Evolutionary conservation across 2,113 vertebrate species (phyloP).

Genomic region (Alligator sinensis): DNA sequence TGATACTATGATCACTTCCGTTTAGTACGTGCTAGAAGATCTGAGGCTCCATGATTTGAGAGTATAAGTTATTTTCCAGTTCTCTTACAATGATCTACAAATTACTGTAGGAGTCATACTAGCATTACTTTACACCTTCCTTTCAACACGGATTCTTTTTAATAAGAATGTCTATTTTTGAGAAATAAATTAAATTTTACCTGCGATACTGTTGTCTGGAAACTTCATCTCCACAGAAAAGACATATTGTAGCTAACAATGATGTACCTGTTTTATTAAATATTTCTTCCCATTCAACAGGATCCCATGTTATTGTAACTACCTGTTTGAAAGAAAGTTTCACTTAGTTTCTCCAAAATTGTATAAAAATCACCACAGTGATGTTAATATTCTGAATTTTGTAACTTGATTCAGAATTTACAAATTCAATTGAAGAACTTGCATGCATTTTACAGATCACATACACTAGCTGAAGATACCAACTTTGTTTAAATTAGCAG

Average conservation of each 20-base stretch:
- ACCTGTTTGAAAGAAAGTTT: constrained; percentile 76
- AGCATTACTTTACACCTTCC: neutral
- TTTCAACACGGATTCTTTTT: neutral
- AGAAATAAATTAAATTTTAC: constrained; percentile 70
- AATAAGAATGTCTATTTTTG: neutral
- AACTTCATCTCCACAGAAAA: constrained; percentile 95
- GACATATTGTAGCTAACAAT: constrained; percentile 84
- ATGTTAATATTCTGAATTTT: neutral
- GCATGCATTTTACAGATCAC: neutral
- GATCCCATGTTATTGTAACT: constrained; percentile 86
- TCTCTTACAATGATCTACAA: too few relatives aligned
- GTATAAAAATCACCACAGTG: neutral
- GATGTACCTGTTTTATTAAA: constrained; percentile 65
- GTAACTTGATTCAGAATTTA: neutral
- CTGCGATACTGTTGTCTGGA: constrained; percentile 91
- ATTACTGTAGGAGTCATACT: neutral
- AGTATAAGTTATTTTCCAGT: neutral
- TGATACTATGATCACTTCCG: neutral
- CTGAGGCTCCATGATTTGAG: neutral
- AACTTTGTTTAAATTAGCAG: neutral
- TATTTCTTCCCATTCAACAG: constrained; percentile 68
- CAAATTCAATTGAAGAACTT: neutral
- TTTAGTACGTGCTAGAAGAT: neutral
- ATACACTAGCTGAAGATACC: neutral
- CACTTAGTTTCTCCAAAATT: neutral